Evolutionary conservation across 2,888 invertebrate genomes (phyloP).

Genomic region (Salticus scenicus): DNA sequence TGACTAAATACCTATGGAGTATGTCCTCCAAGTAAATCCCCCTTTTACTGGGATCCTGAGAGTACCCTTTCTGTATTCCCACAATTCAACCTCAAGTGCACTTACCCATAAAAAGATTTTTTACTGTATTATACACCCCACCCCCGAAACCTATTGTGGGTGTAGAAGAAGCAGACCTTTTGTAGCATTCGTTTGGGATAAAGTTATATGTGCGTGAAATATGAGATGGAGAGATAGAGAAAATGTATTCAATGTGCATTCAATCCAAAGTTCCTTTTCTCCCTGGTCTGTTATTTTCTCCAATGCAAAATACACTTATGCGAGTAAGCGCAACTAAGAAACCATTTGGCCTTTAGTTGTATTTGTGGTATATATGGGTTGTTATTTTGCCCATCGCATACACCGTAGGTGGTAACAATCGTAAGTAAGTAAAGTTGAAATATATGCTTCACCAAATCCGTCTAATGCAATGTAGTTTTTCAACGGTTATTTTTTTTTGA

Average conservation of each 20-base stretch:
- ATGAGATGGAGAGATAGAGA: neutral
- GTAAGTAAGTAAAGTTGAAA: neutral
- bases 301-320: neutral
- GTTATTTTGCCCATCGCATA: neutral
- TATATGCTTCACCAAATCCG: neutral
- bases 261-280: neutral
- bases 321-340: neutral
- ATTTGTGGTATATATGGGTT: neutral
- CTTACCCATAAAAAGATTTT: neutral
- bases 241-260: neutral
- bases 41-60: neutral
- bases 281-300: no score
- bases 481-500: no score
- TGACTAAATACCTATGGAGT: neutral
- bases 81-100: neutral
- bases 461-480: no score
- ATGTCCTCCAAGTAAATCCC: neutral
- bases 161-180: neutral
- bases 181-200: neutral
- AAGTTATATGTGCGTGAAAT: constrained; percentile 5
- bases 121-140: neutral
- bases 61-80: neutral
- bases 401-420: neutral
- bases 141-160: constrained; percentile 5
- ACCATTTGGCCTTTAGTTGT: neutral